phyloP scores from a whole-genome alignment of 2,797 vertebrate species.

The Phoxinus dragarum region DNA sequence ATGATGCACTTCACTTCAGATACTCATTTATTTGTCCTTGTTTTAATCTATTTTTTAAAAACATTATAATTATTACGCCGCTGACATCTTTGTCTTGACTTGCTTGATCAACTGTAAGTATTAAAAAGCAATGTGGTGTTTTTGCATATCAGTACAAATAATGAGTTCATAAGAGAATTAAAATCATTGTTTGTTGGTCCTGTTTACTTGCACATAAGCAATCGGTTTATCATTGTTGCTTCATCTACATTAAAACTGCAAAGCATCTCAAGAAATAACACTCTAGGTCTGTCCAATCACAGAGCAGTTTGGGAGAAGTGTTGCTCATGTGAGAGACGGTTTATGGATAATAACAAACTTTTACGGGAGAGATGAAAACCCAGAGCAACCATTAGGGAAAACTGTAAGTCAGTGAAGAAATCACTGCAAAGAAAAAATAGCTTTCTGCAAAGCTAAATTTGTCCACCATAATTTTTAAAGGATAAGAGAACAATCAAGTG shows the following conservation, averaged over 20 bases:
- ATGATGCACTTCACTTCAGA: constrained; percentile 9
- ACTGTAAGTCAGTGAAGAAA: background rate
- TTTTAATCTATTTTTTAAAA: background rate
- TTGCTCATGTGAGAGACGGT: background rate
- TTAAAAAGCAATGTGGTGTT: background rate
- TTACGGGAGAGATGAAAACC: constrained; percentile 11
- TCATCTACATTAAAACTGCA: background rate
- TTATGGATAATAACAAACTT: constrained; percentile 23
- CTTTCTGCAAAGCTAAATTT: constrained; percentile 34
- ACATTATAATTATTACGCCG: background rate
- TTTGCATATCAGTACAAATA: background rate
- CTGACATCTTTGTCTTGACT: background rate
- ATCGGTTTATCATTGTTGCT: background rate
- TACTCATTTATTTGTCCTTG: constrained; percentile 8
- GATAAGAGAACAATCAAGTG: background rate
- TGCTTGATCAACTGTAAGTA: background rate
- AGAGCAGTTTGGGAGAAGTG: background rate
- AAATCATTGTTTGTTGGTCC: background rate
- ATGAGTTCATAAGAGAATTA: background rate
- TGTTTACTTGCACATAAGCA: background rate
- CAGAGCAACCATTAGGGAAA: constrained; percentile 24
- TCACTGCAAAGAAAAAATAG: too few relatives aligned
- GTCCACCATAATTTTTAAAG: background rate
- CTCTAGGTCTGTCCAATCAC: background rate
- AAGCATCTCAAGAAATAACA: background rate